phyloP scores from a whole-genome alignment of 2,797 vertebrate genomes.

The Falco peregrinus region DNA sequence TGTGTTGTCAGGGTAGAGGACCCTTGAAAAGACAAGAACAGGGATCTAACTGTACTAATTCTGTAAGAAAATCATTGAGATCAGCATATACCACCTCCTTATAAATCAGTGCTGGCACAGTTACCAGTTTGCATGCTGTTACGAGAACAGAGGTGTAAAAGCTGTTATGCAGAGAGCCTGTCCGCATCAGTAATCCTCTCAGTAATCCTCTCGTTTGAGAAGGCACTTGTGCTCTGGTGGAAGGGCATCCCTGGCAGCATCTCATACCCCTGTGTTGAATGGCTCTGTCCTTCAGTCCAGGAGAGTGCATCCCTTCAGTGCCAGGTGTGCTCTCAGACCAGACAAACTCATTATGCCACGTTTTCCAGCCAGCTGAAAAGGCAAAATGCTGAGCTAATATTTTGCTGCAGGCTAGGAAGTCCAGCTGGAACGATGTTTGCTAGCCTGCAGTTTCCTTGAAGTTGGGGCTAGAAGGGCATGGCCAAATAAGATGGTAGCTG shows the following conservation, averaged over 20 bases:
- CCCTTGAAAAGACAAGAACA: not conserved
- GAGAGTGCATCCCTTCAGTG: not conserved
- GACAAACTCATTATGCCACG: not conserved
- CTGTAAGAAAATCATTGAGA: not conserved
- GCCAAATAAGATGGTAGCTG: not conserved
- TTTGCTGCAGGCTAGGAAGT: not conserved
- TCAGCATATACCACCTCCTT: not conserved
- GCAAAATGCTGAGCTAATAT: not conserved
- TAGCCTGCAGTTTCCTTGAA: not conserved
- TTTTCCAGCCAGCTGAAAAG: conserved; percentile 15
- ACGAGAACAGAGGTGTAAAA: not conserved
- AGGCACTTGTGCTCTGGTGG: not conserved
- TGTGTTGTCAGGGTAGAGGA: not conserved
- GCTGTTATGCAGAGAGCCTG: not conserved
- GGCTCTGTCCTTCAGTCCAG: not conserved
- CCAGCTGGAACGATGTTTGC: not conserved
- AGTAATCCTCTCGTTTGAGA: not conserved
- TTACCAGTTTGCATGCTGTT: rapidly evolving
- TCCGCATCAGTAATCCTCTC: not conserved
- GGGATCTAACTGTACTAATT: not conserved
- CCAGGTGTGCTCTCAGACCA: not conserved
- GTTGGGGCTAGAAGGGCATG: not conserved
- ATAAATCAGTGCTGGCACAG: not conserved
- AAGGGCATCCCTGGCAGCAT: not conserved
- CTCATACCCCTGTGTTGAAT: not conserved